Evolutionary conservation across 2,113 vertebrate species (phyloP).

Genomic region (Caranx ignobilis): DNA sequence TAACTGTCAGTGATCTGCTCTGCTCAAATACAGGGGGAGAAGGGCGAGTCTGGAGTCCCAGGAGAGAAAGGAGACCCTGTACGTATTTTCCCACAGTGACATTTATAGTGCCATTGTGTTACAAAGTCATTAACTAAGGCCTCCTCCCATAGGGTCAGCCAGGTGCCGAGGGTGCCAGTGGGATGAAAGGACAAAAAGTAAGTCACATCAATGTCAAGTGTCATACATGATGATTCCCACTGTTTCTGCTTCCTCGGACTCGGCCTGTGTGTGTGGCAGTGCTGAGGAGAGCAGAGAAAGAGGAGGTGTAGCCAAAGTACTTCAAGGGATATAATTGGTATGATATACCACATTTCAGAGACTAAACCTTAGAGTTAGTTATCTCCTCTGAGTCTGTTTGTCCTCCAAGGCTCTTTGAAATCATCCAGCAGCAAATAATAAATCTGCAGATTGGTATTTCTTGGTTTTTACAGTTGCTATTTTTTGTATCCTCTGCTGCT

Average conservation of each 20-base stretch:
- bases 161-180: conserved; percentile 77
- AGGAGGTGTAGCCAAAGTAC: conserved; percentile 1
- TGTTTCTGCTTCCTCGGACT: conserved; percentile 43
- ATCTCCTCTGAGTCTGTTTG: conserved; percentile 9
- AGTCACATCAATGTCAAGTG: conserved; percentile 74
- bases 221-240: conserved; percentile 52
- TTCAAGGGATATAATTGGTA: conserved; percentile 34
- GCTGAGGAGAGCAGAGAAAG: conserved; percentile 4
- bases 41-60: conserved; percentile 82
- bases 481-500: conserved; percentile 22
- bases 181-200: conserved; percentile 89
- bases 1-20: conserved; percentile 68
- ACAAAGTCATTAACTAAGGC: conserved; percentile 69
- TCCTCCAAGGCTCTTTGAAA: conserved; percentile 36
- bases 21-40: conserved; percentile 83
- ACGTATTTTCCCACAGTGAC: conserved; percentile 77
- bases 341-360: conserved; percentile 14
- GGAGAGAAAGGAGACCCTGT: conserved; percentile 87
- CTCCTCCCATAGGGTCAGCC: conserved; percentile 83
- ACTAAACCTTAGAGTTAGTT: conserved; percentile 34
- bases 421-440: conserved; percentile 32
- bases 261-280: conserved; percentile 11
- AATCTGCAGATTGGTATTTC: conserved; percentile 24
- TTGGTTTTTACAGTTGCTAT: conserved; percentile 20
- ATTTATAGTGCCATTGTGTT: conserved; percentile 58